Percentiles rank a stretch among this genome's conserved stretches.
Conservation (phyloP, 2,888 invertebrate species). For the Malthinus seriepunctatus region DNA sequence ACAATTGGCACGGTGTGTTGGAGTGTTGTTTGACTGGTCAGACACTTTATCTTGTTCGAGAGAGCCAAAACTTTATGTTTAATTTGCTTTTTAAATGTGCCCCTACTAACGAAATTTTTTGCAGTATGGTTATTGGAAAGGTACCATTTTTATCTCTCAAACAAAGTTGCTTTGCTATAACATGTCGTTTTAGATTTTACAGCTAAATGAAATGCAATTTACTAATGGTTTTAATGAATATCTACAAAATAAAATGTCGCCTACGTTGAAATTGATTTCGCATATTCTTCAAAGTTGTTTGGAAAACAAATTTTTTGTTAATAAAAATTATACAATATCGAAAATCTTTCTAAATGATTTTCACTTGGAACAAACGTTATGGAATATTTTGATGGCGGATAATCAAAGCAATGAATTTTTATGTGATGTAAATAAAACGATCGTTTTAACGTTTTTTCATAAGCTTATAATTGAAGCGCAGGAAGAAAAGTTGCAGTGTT, state of each 20-base stretch:
- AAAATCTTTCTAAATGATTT: slow-evolving; percentile 50
- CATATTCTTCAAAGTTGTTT: slow-evolving; percentile 59
- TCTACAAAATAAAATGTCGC: slow-evolving; percentile 59
- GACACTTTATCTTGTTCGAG: slow-evolving; percentile 72
- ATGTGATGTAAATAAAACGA: slow-evolving; percentile 57
- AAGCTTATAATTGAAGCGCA: slow-evolving; percentile 20
- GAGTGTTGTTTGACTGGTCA: slow-evolving; percentile 66
- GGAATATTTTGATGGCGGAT: slow-evolving; percentile 50
- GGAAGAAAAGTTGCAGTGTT: slow-evolving; percentile 13
- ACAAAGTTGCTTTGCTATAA: too few species aligned
- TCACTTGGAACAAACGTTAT: slow-evolving; percentile 52
- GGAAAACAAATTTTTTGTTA: slow-evolving; percentile 41
- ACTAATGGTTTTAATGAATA: slow-evolving; percentile 57
- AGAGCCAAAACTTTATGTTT: slow-evolving; percentile 67
- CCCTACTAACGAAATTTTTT: slow-evolving; percentile 57
- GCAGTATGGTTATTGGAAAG: slow-evolving; percentile 38
- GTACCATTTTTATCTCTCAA: slow-evolving; percentile 8
- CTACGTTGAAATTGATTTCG: slow-evolving; percentile 61
- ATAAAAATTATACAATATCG: slow-evolving; percentile 46
- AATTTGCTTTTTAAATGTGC: slow-evolving; percentile 62
- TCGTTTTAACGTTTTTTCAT: slow-evolving; percentile 55
- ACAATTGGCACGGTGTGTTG: slow-evolving; percentile 68
- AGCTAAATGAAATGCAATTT: slow-evolving; percentile 28
- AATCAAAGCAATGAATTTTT: slow-evolving; percentile 56
- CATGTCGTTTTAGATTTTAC: too few species aligned